phyloP scores from a whole-genome alignment of 1,140 invertebrate species.

The Aricia agestis region DNA sequence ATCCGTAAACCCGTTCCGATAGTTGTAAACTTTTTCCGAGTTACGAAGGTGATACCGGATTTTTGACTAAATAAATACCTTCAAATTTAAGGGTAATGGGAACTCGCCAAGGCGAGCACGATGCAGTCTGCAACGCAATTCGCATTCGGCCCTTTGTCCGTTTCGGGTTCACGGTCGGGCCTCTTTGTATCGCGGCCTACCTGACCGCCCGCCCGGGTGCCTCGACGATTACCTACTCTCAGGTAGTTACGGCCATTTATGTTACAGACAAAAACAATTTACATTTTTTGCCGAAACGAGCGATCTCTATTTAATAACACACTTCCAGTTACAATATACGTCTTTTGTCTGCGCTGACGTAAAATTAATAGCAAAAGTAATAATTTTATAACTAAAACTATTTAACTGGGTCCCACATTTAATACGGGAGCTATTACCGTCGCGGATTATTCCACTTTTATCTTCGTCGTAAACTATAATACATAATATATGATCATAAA shows the following conservation, averaged over 20 bases:
- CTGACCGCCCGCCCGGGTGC: slow-evolving; percentile 34
- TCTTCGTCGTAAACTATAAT: neutral
- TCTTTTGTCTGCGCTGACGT: neutral
- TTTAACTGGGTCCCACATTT: neutral
- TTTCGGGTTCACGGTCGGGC: slow-evolving; percentile 52
- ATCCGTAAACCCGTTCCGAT: neutral
- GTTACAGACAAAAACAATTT: neutral
- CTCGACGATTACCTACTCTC: neutral
- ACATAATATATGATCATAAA: slow-evolving; percentile 4
- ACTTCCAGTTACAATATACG: neutral
- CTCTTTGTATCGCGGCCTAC: slow-evolving; percentile 22
- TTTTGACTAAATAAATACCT: slow-evolving; percentile 6
- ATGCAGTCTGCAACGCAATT: slow-evolving; percentile 57
- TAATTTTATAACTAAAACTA: neutral
- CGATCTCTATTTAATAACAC: neutral
- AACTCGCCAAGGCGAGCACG: slow-evolving; percentile 58
- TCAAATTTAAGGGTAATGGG: neutral
- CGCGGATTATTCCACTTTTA: neutral
- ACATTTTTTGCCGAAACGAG: neutral
- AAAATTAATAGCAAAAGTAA: neutral
- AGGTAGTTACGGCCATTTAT: slow-evolving; percentile 10
- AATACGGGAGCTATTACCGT: neutral
- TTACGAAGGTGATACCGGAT: neutral
- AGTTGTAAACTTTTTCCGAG: neutral
- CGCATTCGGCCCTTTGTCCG: slow-evolving; percentile 63